Conservation (phyloP, 2,113 vertebrate species). For the Perca fluviatilis region DNA sequence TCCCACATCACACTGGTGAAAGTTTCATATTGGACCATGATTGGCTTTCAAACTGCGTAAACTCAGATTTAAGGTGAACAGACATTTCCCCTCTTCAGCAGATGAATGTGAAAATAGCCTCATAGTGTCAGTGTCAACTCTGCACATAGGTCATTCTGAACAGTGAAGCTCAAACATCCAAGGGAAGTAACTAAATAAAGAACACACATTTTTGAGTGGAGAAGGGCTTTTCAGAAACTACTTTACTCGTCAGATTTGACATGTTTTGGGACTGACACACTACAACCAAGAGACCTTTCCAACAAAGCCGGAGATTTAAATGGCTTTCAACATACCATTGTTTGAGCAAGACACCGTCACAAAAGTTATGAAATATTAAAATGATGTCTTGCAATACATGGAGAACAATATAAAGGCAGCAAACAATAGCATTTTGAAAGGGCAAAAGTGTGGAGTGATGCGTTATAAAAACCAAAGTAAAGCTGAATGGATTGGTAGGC, state of each 20-base stretch:
- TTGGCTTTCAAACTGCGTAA: not conserved
- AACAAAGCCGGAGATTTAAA: conserved; percentile 27
- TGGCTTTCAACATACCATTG: conserved; percentile 1
- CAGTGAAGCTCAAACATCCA: not conserved
- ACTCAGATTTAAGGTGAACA: not conserved
- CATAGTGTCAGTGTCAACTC: not conserved
- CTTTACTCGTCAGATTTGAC: not conserved
- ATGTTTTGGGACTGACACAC: not conserved
- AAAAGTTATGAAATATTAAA: conserved; percentile 38
- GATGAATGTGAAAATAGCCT: not conserved
- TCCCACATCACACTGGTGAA: not conserved
- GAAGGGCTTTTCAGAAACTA: not conserved
- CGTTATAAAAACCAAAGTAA: conserved; percentile 8
- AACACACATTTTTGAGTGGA: not conserved
- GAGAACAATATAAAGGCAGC: conserved; percentile 1
- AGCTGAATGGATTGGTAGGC: not conserved
- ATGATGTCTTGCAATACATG: not conserved
- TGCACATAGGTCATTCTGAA: not conserved
- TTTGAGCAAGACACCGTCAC: conserved; percentile 19
- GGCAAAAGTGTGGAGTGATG: conserved; percentile 10
- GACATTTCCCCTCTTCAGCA: not conserved
- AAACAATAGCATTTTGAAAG: conserved; percentile 40
- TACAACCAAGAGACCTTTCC: conserved; percentile 33
- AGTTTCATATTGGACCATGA: not conserved
- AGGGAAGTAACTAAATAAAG: not conserved